These are phyloP conservation scores for Aurelia aurita complex sp. Pacific DNA, from an alignment of 30 jellyfish, hydroid and myxozoan genomes.

Conservation along the genomic window DNA sequence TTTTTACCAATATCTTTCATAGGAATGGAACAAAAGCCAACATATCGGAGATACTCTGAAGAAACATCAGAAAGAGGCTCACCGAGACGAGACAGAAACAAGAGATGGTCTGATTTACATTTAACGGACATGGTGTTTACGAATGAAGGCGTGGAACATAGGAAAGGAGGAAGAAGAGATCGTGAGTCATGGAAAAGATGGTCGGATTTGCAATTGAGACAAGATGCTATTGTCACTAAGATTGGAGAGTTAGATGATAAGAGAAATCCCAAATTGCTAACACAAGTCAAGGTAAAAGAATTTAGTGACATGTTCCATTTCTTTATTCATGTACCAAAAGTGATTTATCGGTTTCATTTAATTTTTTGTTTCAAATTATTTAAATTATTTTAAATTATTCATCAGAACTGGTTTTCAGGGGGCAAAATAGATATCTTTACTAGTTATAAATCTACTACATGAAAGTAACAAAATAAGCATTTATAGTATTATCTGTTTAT, in stretches of 20 bases:
- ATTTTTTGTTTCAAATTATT: too few species aligned
- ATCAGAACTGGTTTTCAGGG: too few species aligned
- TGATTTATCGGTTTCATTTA: too few species aligned
- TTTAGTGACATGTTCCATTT: too few species aligned
- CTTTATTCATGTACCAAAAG: too few species aligned
- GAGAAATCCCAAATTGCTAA: conserved; percentile 53
- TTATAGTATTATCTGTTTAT: too few species aligned
- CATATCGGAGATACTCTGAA: conserved; percentile 75
- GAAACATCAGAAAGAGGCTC: conserved; percentile 22
- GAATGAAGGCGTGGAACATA: conserved; percentile 67
- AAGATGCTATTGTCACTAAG: conserved; percentile 57
- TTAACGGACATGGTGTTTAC: conserved; percentile 65
- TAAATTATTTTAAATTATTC: too few species aligned
- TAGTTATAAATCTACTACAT: too few species aligned
- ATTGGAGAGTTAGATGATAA: conserved; percentile 69
- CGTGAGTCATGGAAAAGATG: conserved; percentile 91
- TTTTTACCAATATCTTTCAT: not conserved
- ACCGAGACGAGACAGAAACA: conserved; percentile 9
- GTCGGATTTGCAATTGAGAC: conserved; percentile 91
- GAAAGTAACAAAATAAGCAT: too few species aligned
- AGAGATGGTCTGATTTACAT: conserved; percentile 69
- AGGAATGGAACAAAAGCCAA: conserved; percentile 42
- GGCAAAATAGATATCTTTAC: too few species aligned
- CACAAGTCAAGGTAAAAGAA: conserved; percentile 61
- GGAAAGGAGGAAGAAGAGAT: conserved; percentile 11